phyloP scores from a whole-genome alignment of 1,140 invertebrate genomes.

The Temnothorax longispinosus region DNA sequence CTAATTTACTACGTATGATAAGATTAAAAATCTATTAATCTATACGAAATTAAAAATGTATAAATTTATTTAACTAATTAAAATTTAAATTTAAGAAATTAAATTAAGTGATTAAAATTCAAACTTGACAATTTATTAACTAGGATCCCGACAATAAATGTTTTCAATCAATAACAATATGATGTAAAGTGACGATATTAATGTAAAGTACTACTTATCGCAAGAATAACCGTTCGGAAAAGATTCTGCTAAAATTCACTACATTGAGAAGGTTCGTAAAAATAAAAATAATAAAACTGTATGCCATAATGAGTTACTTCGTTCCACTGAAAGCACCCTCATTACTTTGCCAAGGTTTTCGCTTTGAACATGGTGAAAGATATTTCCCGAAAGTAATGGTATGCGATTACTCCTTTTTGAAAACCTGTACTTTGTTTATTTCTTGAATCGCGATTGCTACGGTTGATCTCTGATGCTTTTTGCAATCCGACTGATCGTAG shows the following conservation, averaged over 20 bases:
- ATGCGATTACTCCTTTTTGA: slow-evolving; percentile 54
- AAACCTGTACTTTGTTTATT: slow-evolving; percentile 36
- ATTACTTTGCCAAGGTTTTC: slow-evolving; percentile 46
- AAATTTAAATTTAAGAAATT: neutral
- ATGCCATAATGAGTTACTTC: slow-evolving; percentile 53
- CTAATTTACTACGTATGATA: neutral
- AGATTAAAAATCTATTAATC: neutral
- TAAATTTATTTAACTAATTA: neutral
- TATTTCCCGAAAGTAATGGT: slow-evolving; percentile 57
- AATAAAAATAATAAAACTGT: slow-evolving; percentile 55
- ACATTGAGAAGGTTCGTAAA: slow-evolving; percentile 3
- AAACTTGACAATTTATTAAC: neutral
- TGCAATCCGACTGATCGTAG: neutral
- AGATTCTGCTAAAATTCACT: neutral
- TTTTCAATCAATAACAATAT: neutral
- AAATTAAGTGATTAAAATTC: neutral
- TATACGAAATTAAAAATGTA: neutral
- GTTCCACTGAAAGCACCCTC: slow-evolving; percentile 40
- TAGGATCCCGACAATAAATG: neutral
- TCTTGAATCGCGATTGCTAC: slow-evolving; percentile 21
- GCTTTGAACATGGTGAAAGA: slow-evolving; percentile 45
- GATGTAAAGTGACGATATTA: neutral
- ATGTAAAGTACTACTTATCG: neutral
- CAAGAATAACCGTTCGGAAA: neutral
- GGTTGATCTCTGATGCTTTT: neutral